Conservation (phyloP, 2,888 invertebrate species). For the Drosophila yooni region DNA sequence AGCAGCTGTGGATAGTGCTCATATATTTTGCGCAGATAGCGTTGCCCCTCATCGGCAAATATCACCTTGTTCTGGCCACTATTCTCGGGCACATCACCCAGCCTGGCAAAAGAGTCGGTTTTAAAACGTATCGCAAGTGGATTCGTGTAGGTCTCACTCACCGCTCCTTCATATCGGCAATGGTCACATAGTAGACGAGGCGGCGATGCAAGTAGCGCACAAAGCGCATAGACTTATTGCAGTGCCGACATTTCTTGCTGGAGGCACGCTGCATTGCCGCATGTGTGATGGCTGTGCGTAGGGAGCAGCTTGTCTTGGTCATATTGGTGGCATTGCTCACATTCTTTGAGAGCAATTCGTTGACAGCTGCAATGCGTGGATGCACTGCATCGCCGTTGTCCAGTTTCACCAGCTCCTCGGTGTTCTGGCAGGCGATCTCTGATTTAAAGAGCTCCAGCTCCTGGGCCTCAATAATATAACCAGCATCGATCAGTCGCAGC, state of each 20-base stretch:
- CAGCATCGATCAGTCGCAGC: slow-evolving; percentile 91
- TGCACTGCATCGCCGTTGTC: slow-evolving; percentile 83
- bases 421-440: slow-evolving; percentile 78
- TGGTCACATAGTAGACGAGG: slow-evolving; percentile 78
- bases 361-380: slow-evolving; percentile 86
- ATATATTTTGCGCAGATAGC: slow-evolving; percentile 90
- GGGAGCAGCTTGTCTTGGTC: slow-evolving; percentile 82
- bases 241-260: slow-evolving; percentile 80
- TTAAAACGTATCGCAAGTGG: accelerated
- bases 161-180: slow-evolving; percentile 78
- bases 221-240: slow-evolving; percentile 72
- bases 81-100: slow-evolving; percentile 54
- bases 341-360: slow-evolving; percentile 82
- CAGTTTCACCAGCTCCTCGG: slow-evolving; percentile 69
- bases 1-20: slow-evolving; percentile 90
- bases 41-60: slow-evolving; percentile 88
- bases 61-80: slow-evolving; percentile 85
- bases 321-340: slow-evolving; percentile 42
- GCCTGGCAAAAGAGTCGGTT: slow-evolving; percentile 19
- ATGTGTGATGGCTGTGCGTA: slow-evolving; percentile 81
- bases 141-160: slow-evolving; percentile 31
- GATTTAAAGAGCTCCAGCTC: slow-evolving; percentile 87
- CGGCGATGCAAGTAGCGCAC: slow-evolving; percentile 81
- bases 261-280: slow-evolving; percentile 72
- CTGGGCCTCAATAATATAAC: slow-evolving; percentile 90